Evolutionary conservation across 2,888 invertebrate genomes (phyloP).

Genomic region (Drosophila mercatorum): DNA sequence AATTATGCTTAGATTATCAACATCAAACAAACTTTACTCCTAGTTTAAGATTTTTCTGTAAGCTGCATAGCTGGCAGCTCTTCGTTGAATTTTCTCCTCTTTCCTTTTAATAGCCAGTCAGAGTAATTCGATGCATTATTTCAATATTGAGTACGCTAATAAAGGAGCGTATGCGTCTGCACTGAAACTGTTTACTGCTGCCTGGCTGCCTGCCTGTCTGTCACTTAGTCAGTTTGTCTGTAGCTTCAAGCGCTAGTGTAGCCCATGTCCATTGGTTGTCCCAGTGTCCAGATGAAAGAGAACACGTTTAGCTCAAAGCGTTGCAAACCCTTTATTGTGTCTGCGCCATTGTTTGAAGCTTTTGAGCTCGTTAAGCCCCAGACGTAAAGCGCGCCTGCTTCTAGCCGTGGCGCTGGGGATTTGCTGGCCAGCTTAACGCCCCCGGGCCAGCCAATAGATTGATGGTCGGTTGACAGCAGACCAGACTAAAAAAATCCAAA

Average conservation of each 20-base stretch:
- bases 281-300: constrained; percentile 64
- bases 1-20: neutral
- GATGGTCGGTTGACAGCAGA: constrained; percentile 72
- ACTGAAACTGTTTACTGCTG: constrained; percentile 1
- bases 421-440: constrained; percentile 66
- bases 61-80: neutral
- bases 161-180: neutral
- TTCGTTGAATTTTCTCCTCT: neutral
- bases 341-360: constrained; percentile 69
- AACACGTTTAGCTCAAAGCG: constrained; percentile 59
- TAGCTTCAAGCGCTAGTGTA: constrained; percentile 53
- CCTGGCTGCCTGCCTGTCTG: constrained; percentile 37
- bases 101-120: neutral
- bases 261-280: constrained; percentile 28
- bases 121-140: constrained; percentile 11
- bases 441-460: constrained; percentile 65
- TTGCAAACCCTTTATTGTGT: constrained; percentile 68
- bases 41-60: neutral
- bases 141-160: neutral
- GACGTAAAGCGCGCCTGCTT: constrained; percentile 59
- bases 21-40: neutral
- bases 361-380: constrained; percentile 64
- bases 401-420: constrained; percentile 60
- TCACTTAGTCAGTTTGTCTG: constrained; percentile 40
- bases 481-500: constrained; percentile 56